Conservation (phyloP, 2,888 invertebrate species). For the Erannis defoliaria region DNA sequence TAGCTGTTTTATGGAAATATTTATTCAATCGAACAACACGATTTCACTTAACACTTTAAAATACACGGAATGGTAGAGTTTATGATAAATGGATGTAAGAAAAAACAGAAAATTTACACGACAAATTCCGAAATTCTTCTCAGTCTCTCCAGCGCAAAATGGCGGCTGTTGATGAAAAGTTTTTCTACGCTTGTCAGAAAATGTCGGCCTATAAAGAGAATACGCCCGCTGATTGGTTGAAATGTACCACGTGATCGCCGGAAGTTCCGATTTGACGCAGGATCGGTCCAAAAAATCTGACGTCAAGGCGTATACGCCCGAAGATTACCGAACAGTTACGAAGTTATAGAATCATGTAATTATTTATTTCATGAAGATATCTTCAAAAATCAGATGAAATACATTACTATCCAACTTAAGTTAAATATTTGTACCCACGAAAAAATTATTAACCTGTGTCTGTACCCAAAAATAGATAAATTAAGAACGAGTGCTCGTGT, state of each 20-base stretch:
- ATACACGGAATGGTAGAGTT: constrained; percentile 87
- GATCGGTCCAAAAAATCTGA: constrained; percentile 79
- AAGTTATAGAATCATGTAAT: constrained; percentile 57
- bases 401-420: neutral
- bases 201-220: constrained; percentile 85
- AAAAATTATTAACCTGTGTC: constrained; percentile 31
- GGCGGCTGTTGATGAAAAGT: constrained; percentile 98
- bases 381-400: neutral
- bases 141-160: constrained; percentile 95
- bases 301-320: constrained; percentile 78
- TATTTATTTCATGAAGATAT: neutral
- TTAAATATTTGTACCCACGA: constrained; percentile 5
- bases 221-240: constrained; percentile 76
- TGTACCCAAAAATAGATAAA: constrained; percentile 24
- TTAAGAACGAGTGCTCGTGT: neutral
- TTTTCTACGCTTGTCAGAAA: constrained; percentile 98
- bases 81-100: constrained; percentile 86
- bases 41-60: constrained; percentile 87
- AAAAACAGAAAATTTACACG: constrained; percentile 89
- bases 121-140: constrained; percentile 92
- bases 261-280: constrained; percentile 79
- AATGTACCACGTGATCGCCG: constrained; percentile 81
- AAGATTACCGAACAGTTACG: constrained; percentile 67
- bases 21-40: constrained; percentile 77
- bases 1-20: constrained; percentile 80